Percentiles rank a stretch among this genome's conserved stretches.
phyloP scores from a whole-genome alignment of 2,113 vertebrate genomes.

The Pedionomus torquatus region DNA sequence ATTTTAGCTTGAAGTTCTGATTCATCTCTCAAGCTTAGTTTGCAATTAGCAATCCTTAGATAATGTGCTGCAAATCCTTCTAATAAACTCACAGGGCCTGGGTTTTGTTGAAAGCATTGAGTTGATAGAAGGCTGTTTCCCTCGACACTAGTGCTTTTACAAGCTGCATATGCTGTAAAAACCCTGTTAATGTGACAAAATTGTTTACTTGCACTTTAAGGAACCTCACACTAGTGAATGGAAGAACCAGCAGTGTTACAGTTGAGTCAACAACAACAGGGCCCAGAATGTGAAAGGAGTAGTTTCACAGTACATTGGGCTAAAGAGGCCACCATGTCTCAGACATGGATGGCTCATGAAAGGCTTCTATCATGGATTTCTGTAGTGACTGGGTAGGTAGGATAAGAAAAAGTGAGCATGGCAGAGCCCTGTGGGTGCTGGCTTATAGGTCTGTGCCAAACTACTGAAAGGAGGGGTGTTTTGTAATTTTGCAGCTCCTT shows the following conservation, averaged over 20 bases:
- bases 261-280: neutral
- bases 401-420: neutral
- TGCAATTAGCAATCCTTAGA: slow-evolving; percentile 44
- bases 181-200: slow-evolving; percentile 34
- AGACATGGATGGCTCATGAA: neutral
- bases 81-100: slow-evolving; percentile 7
- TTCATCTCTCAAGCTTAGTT: neutral
- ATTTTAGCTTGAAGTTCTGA: slow-evolving; percentile 24
- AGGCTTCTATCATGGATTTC: neutral
- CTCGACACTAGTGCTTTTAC: neutral
- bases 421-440: neutral
- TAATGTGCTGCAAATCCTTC: slow-evolving; percentile 48
- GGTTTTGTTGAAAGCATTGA: neutral
- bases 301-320: neutral
- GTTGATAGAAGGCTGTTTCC: slow-evolving; percentile 26
- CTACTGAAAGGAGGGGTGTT: neutral
- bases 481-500: neutral
- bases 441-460: neutral
- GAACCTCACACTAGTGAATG: neutral
- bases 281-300: neutral
- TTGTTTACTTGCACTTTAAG: slow-evolving; percentile 11
- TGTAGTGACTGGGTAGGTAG: no score
- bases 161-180: neutral
- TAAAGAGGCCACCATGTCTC: neutral
- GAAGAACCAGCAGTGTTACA: neutral